phyloP scores from a whole-genome alignment of 2,113 vertebrate species.

The Miniopterus natalensis region DNA sequence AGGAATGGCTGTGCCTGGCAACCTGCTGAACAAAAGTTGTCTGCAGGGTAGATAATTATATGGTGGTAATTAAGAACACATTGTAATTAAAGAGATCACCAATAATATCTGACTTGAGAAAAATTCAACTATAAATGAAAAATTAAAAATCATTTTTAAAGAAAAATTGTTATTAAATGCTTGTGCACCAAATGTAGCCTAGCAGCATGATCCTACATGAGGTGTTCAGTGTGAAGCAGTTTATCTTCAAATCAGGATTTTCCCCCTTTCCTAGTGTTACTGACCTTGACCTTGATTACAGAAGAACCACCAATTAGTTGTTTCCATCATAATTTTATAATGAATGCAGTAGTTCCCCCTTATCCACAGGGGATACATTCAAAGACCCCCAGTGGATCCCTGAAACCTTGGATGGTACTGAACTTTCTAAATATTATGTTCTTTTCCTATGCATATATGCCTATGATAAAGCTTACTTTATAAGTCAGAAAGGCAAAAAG shows the following conservation, averaged over 20 bases:
- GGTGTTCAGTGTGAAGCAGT: background rate
- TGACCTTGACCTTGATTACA: background rate
- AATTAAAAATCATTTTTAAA: background rate
- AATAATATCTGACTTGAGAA: slow-evolving; percentile 33
- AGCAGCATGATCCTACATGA: background rate
- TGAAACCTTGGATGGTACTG: background rate
- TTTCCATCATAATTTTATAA: slow-evolving; percentile 47
- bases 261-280: background rate
- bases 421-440: background rate
- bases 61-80: background rate
- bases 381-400: background rate
- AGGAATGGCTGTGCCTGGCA: background rate
- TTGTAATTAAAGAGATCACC: background rate
- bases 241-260: background rate
- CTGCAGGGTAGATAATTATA: background rate
- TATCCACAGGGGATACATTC: background rate
- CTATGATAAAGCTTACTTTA: background rate
- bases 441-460: background rate
- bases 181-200: background rate
- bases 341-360: background rate
- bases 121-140: background rate
- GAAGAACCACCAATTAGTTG: background rate
- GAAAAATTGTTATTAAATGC: slow-evolving; percentile 44
- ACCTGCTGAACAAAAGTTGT: background rate
- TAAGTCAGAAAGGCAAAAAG: background rate